Evolutionary conservation across 2,888 invertebrate genomes (phyloP), one percentile per base, ranked within the genome.

Genomic region (Orthosia cruda): DNA sequence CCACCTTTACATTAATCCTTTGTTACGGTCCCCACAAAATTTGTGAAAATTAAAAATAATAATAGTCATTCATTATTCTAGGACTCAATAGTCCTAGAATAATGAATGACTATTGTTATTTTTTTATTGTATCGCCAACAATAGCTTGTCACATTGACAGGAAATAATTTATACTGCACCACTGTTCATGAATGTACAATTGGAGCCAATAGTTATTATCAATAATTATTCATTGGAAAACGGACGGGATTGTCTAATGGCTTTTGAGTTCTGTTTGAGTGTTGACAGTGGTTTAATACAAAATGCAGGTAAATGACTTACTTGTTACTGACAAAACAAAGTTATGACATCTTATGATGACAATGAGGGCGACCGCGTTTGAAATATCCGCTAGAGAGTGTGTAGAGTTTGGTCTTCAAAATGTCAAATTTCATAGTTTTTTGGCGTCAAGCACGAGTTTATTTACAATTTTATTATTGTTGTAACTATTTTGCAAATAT

Each of bases 151-250:
- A 85, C 78, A 88, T 83, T 85, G 89, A 85, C 90, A 80, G 83
- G 82, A 81, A 81, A 89, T 91, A 86, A 92, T 91, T 90, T 90
- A 91, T 91, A 82, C 84, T 84, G 83, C 84, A 87, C 85, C 83
- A 64, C 81, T 84, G 77, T 85, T 87, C 86, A 87, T 90, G 87
- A 89, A 88, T 88, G 83, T 87, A 86, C 78, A 81, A 83, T 83
- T 62, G 74, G 40, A 58, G 55, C 52, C 61, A 64, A 74, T 76
- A 58, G 80, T 80, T 74, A 80, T 80, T 80, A 72, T 81, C 58
- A 71, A 77, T 81, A 74, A 67, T 80, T 74, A 81, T 77, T 77
- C 73, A 77, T 64, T 77, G 65, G 50, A 54, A 77, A 73, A 71
- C 15, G 52, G 11, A 23, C 55, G 5, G 52, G 23, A n/a, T 40